Base-by-base conservation (phyloP, 2,888 invertebrate genomes). In the Drosophila limbata region DNA sequence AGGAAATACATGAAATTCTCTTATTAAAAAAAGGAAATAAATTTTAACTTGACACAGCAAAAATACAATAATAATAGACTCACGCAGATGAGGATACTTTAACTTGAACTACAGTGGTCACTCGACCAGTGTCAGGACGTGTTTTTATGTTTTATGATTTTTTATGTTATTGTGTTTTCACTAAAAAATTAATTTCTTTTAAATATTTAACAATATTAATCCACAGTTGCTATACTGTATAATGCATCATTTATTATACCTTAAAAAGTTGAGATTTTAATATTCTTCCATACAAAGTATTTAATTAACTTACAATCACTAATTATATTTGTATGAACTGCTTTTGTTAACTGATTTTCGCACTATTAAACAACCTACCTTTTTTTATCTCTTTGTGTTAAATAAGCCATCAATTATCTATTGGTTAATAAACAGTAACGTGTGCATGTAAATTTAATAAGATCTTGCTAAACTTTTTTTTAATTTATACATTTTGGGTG, bases 401-500 rank as follows among this genome's bases (percentile, higher is more conserved):
- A 69, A 50, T 55, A 68, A 61, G 33, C 31, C 39, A 50, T 39
- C 40, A 51, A 69, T 69, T 56, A 52, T 28, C 10, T 17, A 45
- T 35, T 21, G 21, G 44, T 47, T 42, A 44, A 21, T 51, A 37
- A 35, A 57, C 17, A 21, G 33, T 42, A 48, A 28, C 57, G 40
- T 42, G 33, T 57, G 42, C 8, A n/a, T 28, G 57, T 50, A 50
- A 64, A 57, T 64, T 59, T 31, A 64, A 51, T 59, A 47, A 51
- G 64, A 57, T 56, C 13, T 56, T 37, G 21, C 55, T 45, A 31
- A 17, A 28, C n/a, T 25, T 17, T n/a, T 28, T 50, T 21, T 50
- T 15, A 31, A 70, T 39, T 71, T 59, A 28, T 45, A 55, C 50
- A 57, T 71, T 50, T 52, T 50, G 37, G 65, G 59, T 64, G 39